phyloP scores from a whole-genome alignment of 2,113 vertebrate genomes.

The Muntiacus muntjak region DNA sequence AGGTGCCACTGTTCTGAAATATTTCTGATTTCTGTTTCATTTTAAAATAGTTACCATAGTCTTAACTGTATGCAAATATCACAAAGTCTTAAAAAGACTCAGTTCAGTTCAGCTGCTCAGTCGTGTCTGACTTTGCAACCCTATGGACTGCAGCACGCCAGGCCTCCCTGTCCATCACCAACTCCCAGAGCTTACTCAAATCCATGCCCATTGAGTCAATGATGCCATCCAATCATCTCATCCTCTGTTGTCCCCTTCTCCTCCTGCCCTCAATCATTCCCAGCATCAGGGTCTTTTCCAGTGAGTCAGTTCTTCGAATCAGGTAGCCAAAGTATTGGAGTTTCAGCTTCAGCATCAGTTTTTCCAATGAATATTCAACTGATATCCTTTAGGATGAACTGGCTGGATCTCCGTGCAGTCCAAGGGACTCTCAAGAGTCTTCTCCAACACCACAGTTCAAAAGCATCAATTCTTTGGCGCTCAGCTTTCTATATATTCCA shows the following conservation, averaged over 20 bases:
- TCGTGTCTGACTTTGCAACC: neutral
- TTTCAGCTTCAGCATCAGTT: neutral
- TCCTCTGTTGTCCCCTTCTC: neutral
- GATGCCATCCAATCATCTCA: neutral
- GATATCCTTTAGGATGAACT: neutral
- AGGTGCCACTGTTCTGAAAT: neutral
- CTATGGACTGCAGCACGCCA: neutral
- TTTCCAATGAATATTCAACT: neutral
- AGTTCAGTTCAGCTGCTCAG: neutral
- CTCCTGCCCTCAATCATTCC: neutral
- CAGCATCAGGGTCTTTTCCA: neutral
- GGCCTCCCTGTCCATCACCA: neutral
- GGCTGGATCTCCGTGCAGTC: neutral
- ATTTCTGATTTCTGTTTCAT: neutral
- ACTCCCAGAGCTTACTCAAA: neutral
- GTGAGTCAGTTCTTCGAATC: neutral
- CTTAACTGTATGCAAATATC: neutral
- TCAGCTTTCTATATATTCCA: neutral
- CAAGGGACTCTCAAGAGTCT: neutral
- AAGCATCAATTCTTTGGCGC: neutral
- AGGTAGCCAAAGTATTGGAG: neutral
- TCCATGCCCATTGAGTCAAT: accelerated
- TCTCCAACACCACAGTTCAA: neutral
- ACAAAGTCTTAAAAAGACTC: neutral
- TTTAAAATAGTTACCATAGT: neutral